Evolutionary conservation across 92 coral and sea anemone species (phyloP), one percentile per base, ranked within the genome.

Genomic region (Chrysogorgia sp.): DNA sequence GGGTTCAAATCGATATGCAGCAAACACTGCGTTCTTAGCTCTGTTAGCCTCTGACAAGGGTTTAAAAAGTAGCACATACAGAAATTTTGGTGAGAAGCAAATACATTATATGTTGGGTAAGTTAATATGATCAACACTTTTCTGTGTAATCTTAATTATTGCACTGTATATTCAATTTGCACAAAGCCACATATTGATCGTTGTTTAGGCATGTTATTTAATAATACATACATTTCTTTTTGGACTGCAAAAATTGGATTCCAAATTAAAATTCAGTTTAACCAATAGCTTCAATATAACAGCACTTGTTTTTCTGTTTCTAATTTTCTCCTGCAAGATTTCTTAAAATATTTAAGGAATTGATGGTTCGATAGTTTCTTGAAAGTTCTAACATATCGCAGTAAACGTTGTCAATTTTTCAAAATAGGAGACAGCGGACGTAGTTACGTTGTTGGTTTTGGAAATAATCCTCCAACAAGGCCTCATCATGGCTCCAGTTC

Each of bases 1-100:
- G 97, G 92, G 97, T 50, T 80, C 92, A 43, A 91, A 88, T 80
- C 90, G 97, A 33, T 91, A 91, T 87, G 55, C 97, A 52, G 97
- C 92, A 55, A 91, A 91, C 84, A 83, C 90, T 19, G 97, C 97
- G 13, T 91, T 88, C 86, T 78, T 91, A 50, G 97, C 97, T 0
- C 87, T 91, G 10, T 75, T 91, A 9, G 97, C 97, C 59, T 89
- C 97, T 67, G 89, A 83, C 70, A 40, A 53, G n/a, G 97, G 92
- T 3, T 59, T 91, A 40, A 89, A 86, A 17, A 69, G 90, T 0
- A 23, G 40, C n/a, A 63, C 40, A 31, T 91, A 79, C 81, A 88
- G 86, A 31, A 47, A 62, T 30, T 91, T 91, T 70, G 92, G 89
- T 15, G 83, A 52, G 43, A 76, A 91, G 34, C 97, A 91, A 77